Evolutionary conservation across 2,113 vertebrate species (phyloP).

Genomic region (Toxotes chatareus): DNA sequence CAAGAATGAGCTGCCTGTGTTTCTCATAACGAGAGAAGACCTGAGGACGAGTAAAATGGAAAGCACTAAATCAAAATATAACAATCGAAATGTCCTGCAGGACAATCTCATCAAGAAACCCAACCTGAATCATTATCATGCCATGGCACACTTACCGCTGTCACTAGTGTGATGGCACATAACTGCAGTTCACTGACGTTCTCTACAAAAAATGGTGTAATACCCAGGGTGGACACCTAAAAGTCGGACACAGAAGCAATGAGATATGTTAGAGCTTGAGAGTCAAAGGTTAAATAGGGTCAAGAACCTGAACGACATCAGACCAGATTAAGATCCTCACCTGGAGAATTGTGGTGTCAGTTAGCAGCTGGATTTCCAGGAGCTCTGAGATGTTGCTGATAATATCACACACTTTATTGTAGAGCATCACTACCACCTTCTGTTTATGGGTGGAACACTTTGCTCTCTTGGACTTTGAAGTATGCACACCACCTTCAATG

Average conservation of each 20-base stretch:
- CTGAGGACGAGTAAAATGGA: constrained; percentile 52
- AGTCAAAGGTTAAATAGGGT: not conserved
- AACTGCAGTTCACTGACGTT: constrained; percentile 96
- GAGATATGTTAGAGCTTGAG: not conserved
- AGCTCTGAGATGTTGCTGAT: constrained; percentile 94
- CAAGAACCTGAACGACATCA: not conserved
- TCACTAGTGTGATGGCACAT: constrained; percentile 96
- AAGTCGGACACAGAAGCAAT: constrained; percentile 16
- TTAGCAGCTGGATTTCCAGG: constrained; percentile 96
- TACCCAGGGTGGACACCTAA: constrained; percentile 96
- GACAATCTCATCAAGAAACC: not conserved
- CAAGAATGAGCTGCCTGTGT: constrained; percentile 96
- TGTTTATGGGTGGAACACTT: constrained; percentile 96
- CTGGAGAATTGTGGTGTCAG: constrained; percentile 98
- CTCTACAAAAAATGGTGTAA: constrained; percentile 99
- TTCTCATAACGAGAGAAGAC: constrained; percentile 95
- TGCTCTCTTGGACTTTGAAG: constrained; percentile 94
- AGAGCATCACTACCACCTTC: constrained; percentile 94
- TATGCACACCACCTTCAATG: constrained; percentile 87
- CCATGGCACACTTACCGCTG: constrained; percentile 89
- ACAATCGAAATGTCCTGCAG: not conserved
- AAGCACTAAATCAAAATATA: not conserved
- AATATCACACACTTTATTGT: constrained; percentile 97
- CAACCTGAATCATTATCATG: not conserved
- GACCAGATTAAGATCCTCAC: constrained; percentile 72